A percentile compares a stretch with the other conserved stretches of the same genome.
phyloP scores from a whole-genome alignment of 2,888 invertebrate species.

The Rhamnusium bicolor region DNA sequence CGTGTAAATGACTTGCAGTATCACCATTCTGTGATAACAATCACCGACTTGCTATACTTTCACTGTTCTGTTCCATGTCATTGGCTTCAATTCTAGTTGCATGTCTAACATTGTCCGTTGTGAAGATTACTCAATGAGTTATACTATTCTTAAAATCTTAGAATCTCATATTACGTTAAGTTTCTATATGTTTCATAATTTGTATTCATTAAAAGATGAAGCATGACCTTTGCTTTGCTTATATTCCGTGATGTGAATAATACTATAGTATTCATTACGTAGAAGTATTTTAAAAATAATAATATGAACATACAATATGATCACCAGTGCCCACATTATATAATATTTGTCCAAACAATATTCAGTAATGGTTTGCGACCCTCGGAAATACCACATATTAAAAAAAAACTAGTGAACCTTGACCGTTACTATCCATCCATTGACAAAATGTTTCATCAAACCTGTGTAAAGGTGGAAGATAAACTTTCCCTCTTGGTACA shows the following conservation, averaged over 20 bases:
- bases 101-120: constrained; percentile 6
- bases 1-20: constrained; percentile 52
- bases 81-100: constrained; percentile 20
- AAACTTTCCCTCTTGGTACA: no score
- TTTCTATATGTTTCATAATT: not conserved
- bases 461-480: no score
- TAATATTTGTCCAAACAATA: no score
- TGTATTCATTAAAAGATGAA: not conserved
- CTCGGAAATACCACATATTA: no score
- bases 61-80: constrained; percentile 43
- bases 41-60: constrained; percentile 46
- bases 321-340: no score
- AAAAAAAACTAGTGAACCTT: no score
- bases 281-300: no score
- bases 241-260: not conserved
- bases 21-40: constrained; percentile 52
- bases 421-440: no score
- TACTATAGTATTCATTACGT: not conserved
- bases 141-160: not conserved
- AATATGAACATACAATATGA: no score
- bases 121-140: not conserved
- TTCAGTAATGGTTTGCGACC: no score
- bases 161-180: not conserved
- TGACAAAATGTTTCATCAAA: no score
- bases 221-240: not conserved